Base-by-base conservation (phyloP, 2,888 invertebrate genomes). In the Andrena bicolor region DNA sequence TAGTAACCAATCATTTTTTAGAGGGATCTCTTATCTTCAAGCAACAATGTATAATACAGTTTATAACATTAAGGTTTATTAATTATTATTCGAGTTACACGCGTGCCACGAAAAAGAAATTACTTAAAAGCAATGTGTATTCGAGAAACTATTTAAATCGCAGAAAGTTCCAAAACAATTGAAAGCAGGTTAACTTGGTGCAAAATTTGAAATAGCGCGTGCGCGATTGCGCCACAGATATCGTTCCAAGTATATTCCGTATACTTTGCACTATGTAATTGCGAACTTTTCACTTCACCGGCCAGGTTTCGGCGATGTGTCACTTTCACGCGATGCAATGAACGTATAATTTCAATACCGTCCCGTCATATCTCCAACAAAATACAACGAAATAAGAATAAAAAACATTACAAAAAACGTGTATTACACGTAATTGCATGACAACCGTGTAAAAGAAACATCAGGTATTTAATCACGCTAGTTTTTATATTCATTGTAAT, bases 131-230 rank as follows among this genome's bases (percentile, higher is more conserved):
- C 8, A 53, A 20, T 0, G 1, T 41, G 4, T 5, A 53, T 53
- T 53, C 8, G 20, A 53, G 20, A 20, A n/a, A 53, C n/a, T 7
- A 53, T 23, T 56, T 56, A 23, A 56, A 23, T 26, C 41, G 4
- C 0, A 56, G 23, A 56, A 56, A 10, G 8, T 3, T 23, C 4
- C 10, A 13, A 23, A 26, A 56, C 20, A 56, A 56, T 56, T 26
- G 56, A 69, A 41, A 8, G 20, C 16, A 35, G 23, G 13, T 64
- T 26, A 32, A 71, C 8, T 23, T 10, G 3, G 8, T 56, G 63
- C 20, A 30, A 80, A 77, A 69, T 58, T 76, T 20, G 3, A 77
- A 81, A 51, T 51, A 13, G 56, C 80, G 80, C 72, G 16, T 78
- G 80, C 78, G 80, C 41, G 23, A 7, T 8, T 32, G 0, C n/a